Conservation (phyloP, 2,888 invertebrate genomes). For the Leptopterna dolabrata region DNA sequence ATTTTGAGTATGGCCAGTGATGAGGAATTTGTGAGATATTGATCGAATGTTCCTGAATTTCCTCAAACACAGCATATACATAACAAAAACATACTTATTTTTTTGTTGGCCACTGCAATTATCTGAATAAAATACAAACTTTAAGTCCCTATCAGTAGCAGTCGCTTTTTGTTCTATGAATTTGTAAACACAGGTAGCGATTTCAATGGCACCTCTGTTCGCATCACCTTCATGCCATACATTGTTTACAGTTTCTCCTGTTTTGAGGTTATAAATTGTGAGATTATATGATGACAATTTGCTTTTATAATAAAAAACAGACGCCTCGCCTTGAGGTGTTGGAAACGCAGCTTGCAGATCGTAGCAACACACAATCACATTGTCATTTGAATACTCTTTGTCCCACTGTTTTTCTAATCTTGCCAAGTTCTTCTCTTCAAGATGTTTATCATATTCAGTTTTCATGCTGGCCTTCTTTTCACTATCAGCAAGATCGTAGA, state of each 20-base stretch:
- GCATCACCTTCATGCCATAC: too few species aligned
- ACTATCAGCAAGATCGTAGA: background rate
- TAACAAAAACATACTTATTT: slow-evolving; percentile 61
- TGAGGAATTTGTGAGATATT: slow-evolving; percentile 21
- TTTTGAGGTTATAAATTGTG: slow-evolving; percentile 40
- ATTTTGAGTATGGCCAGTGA: slow-evolving; percentile 20
- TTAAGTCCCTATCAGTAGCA: background rate
- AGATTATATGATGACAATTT: slow-evolving; percentile 38
- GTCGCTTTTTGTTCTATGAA: slow-evolving; percentile 17
- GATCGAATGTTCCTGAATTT: slow-evolving; percentile 13
- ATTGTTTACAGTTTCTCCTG: slow-evolving; percentile 4
- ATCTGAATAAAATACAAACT: slow-evolving; percentile 62
- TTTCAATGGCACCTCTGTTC: too few species aligned
- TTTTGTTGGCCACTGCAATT: slow-evolving; percentile 64
- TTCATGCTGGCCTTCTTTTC: background rate
- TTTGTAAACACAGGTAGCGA: slow-evolving; percentile 8
- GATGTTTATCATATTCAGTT: background rate
- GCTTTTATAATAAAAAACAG: slow-evolving; percentile 31
- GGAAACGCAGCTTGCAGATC: slow-evolving; percentile 22
- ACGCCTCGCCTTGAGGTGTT: slow-evolving; percentile 30
- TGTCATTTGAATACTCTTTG: slow-evolving; percentile 3
- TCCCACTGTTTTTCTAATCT: background rate
- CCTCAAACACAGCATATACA: too few species aligned
- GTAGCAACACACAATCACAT: too few species aligned
- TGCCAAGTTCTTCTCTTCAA: background rate